Percentiles rank a stretch among this genome's conserved stretches.
Conservation (phyloP, 2,888 invertebrate species). For the Ypsolopha scabrella region DNA sequence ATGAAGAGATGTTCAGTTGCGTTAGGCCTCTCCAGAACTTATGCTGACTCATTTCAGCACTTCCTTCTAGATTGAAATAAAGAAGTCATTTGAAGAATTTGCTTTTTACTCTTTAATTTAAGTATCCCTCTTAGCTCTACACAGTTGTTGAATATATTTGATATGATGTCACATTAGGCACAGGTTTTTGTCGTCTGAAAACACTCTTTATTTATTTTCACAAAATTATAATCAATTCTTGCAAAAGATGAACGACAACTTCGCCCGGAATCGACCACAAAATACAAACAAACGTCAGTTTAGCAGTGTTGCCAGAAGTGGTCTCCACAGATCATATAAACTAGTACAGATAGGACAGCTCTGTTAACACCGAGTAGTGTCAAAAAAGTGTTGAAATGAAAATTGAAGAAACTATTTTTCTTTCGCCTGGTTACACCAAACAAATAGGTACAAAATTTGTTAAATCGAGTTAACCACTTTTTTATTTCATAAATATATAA, state of each 20-base stretch:
- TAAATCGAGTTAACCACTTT: no score
- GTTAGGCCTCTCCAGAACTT: slow-evolving; percentile 60
- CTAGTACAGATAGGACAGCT: no score
- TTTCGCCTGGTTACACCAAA: no score
- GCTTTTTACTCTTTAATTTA: slow-evolving; percentile 24
- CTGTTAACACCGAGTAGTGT: no score
- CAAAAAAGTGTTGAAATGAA: no score
- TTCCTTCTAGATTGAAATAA: slow-evolving; percentile 11
- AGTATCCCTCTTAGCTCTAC: slow-evolving; percentile 17
- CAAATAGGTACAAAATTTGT: no score
- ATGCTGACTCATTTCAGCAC: slow-evolving; percentile 51
- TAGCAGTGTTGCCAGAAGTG: no score
- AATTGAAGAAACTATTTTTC: no score
- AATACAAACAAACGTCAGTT: neutral
- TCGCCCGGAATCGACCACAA: neutral
- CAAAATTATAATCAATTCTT: neutral
- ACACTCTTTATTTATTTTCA: neutral
- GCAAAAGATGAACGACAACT: neutral
- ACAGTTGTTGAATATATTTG: neutral
- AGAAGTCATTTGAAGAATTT: slow-evolving; percentile 22
- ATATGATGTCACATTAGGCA: neutral
- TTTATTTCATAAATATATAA: no score
- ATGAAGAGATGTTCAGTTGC: slow-evolving; percentile 34
- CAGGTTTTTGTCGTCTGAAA: neutral
- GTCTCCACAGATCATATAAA: neutral